A percentile compares a stretch with the other conserved stretches of the same genome.
Evolutionary conservation across 2,113 vertebrate genomes (phyloP).

Genomic region (Sarotherodon lohbergeri): DNA sequence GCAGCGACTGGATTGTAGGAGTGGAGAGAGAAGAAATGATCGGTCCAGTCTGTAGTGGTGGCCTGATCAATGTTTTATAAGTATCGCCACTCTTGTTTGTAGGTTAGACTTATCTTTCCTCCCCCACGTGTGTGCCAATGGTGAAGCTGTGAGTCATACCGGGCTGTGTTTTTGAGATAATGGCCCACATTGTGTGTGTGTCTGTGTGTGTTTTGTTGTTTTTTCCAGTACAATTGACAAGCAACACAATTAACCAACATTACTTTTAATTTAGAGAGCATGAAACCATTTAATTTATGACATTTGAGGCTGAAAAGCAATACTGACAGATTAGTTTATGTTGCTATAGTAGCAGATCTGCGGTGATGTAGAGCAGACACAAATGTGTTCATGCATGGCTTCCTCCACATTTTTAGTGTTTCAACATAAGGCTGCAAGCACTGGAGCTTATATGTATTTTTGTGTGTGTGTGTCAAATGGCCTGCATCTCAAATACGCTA

Average conservation of each 20-base stretch:
- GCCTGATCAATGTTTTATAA: constrained; percentile 57
- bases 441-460: not conserved
- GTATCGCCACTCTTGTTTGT: constrained; percentile 29
- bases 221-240: not conserved
- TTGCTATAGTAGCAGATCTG: constrained; percentile 1
- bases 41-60: constrained; percentile 10
- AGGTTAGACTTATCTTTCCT: constrained; percentile 49
- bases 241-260: not conserved
- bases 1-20: not conserved
- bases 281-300: not conserved
- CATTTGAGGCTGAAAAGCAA: not conserved
- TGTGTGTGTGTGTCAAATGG: not conserved
- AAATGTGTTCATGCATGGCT: not conserved
- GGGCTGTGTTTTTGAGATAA: constrained; percentile 52
- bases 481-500: not conserved
- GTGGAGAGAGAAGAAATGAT: not conserved
- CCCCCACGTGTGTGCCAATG: constrained; percentile 35
- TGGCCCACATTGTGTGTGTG: not conserved
- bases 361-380: not conserved
- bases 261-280: not conserved
- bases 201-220: not conserved
- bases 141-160: constrained; percentile 16
- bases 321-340: not conserved
- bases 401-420: not conserved
- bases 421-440: not conserved